A percentile compares a stretch with the other conserved stretches of the same genome.
These are phyloP conservation scores for Limnodromus scolopaceus DNA, from an alignment of 2,797 vertebrate species.

Conservation along the genomic window DNA sequence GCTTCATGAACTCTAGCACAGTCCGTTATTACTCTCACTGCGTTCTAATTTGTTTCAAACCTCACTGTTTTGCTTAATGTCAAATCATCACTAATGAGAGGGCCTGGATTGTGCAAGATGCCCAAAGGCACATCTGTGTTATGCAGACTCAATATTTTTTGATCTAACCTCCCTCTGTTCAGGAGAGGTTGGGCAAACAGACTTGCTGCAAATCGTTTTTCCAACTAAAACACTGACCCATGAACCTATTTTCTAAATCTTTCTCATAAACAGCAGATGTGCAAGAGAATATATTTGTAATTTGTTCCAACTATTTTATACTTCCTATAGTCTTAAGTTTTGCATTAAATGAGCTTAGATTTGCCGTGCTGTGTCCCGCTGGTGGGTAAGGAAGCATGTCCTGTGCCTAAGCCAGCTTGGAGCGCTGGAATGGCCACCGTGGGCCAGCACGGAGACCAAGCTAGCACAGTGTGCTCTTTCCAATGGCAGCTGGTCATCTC, in stretches of 20 bases:
- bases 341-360: neutral
- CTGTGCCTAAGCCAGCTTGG: neutral
- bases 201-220: neutral
- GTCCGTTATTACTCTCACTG: neutral
- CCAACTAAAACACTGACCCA: neutral
- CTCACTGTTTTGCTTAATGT: neutral
- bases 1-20: neutral
- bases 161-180: neutral
- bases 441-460: fast-evolving
- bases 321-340: neutral
- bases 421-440: neutral
- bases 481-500: neutral
- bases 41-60: slow-evolving; percentile 4
- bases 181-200: neutral
- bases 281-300: neutral
- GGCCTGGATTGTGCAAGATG: neutral
- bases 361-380: neutral
- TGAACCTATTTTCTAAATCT: neutral
- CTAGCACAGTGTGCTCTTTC: fast-evolving
- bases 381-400: too few relatives aligned
- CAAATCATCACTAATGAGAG: neutral
- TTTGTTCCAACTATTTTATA: neutral
- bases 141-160: neutral
- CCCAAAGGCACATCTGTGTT: neutral
- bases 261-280: neutral